phyloP scores from a whole-genome alignment of 2,797 vertebrate genomes.

The Podargus strigoides region DNA sequence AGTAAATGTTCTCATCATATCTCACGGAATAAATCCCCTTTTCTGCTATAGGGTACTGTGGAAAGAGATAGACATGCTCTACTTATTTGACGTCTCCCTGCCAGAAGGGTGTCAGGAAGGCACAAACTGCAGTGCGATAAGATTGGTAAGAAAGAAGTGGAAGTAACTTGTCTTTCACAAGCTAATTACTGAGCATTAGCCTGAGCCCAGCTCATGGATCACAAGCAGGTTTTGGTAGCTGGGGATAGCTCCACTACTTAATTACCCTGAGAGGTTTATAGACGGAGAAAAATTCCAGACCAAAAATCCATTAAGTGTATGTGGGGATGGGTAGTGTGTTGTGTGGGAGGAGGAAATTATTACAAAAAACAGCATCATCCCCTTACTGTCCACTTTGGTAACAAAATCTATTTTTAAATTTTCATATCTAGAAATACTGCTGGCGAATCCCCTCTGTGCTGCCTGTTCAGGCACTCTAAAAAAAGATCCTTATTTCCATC shows the following conservation, averaged over 20 bases:
- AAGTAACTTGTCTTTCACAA: not conserved
- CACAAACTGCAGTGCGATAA: not conserved
- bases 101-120: not conserved
- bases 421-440: not conserved
- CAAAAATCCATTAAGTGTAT: not conserved
- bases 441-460: not conserved
- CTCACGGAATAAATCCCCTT: not conserved
- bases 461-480: not conserved
- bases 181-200: not conserved
- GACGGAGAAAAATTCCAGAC: not conserved
- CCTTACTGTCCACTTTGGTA: not conserved
- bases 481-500: not conserved
- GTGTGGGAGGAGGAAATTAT: not conserved
- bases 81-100: not conserved
- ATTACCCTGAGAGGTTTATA: not conserved
- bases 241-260: not conserved
- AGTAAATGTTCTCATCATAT: not conserved
- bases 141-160: not conserved
- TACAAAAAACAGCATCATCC: not conserved
- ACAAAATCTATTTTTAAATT: slow-evolving; percentile 1
- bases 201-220: not conserved
- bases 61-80: not conserved
- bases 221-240: not conserved
- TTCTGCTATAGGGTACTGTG: not conserved
- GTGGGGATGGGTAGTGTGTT: not conserved